phyloP scores from a whole-genome alignment of 2,888 invertebrate species.

The Chouioia cunea region DNA sequence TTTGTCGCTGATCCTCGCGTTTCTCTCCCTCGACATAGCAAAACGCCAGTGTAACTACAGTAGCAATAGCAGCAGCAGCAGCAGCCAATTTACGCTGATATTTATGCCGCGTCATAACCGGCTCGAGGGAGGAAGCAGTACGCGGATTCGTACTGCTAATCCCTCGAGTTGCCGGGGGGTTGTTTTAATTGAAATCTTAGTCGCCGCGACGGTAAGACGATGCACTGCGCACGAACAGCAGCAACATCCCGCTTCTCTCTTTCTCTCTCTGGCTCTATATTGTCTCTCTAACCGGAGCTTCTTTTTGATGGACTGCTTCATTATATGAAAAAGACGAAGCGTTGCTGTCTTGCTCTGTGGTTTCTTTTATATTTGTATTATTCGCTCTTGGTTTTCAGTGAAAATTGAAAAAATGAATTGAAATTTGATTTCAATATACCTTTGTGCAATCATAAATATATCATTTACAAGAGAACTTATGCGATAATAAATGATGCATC shows the following conservation, averaged over 20 bases:
- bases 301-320: slow-evolving; percentile 24
- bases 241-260: slow-evolving; percentile 31
- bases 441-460: no score
- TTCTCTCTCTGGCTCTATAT: no score
- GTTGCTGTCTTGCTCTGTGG: background rate
- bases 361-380: background rate
- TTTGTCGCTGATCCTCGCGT: slow-evolving; percentile 35
- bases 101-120: slow-evolving; percentile 69
- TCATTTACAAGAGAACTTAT: no score
- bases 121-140: slow-evolving; percentile 38
- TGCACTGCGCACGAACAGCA: slow-evolving; percentile 45
- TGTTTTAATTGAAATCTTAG: slow-evolving; percentile 68
- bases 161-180: slow-evolving; percentile 62
- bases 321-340: slow-evolving; percentile 28
- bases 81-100: slow-evolving; percentile 68
- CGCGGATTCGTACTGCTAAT: slow-evolving; percentile 67
- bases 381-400: no score
- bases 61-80: background rate
- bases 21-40: slow-evolving; percentile 14
- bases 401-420: no score
- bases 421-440: no score
- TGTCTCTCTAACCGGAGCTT: background rate
- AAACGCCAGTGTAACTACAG: no score
- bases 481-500: no score
- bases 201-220: slow-evolving; percentile 49